A percentile compares a stretch with the other conserved stretches of the same genome.
Conservation (phyloP, 2,888 invertebrate genomes). For the Anthrax anthrax region DNA sequence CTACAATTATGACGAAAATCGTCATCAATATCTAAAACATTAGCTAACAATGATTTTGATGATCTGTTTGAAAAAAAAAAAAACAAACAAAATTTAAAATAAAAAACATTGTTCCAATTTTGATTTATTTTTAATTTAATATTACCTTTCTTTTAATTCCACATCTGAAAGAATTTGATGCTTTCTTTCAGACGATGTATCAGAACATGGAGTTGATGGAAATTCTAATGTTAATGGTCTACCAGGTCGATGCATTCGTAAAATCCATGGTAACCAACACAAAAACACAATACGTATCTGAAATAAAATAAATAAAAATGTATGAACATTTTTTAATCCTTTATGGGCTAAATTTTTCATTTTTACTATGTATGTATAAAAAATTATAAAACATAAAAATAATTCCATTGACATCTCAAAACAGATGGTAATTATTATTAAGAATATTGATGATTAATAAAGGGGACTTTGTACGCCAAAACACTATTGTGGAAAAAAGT, state of each 20-base stretch:
- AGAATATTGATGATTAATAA: too few relatives aligned
- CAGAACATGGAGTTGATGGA: slow-evolving; percentile 39
- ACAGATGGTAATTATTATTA: too few relatives aligned
- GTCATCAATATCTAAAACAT: slow-evolving; percentile 94
- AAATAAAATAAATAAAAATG: slow-evolving; percentile 7
- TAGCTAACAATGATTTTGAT: slow-evolving; percentile 88
- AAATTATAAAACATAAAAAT: too few relatives aligned
- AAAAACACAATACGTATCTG: slow-evolving; percentile 85
- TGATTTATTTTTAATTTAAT: neutral
- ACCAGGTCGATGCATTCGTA: slow-evolving; percentile 78
- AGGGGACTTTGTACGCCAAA: too few relatives aligned
- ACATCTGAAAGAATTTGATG: slow-evolving; percentile 65
- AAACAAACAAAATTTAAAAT: neutral
- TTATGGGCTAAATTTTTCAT: too few relatives aligned
- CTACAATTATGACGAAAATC: slow-evolving; percentile 75
- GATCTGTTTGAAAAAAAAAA: slow-evolving; percentile 39
- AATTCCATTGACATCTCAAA: too few relatives aligned
- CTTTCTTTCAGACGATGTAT: slow-evolving; percentile 48
- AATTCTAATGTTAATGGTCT: slow-evolving; percentile 38
- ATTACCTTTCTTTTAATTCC: slow-evolving; percentile 64
- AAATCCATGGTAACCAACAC: slow-evolving; percentile 92
- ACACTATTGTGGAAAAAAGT: too few relatives aligned
- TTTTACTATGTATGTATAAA: too few relatives aligned
- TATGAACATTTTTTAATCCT: too few relatives aligned
- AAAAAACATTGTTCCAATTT: neutral